Evolutionary conservation across 2,113 vertebrate genomes (phyloP).

Genomic region (Taurulus bubalis): DNA sequence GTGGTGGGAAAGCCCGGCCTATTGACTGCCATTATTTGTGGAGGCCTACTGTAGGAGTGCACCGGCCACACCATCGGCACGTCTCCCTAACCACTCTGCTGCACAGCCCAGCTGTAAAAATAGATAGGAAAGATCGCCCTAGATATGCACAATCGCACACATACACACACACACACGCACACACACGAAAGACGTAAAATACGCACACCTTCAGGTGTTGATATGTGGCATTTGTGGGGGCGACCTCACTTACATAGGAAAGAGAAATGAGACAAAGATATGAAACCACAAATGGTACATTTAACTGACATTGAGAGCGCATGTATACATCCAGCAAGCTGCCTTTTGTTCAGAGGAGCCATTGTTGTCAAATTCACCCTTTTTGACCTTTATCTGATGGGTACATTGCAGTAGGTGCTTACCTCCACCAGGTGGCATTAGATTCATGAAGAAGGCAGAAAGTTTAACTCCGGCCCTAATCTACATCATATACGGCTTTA

Average conservation of each 20-base stretch:
- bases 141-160: constrained; percentile 56
- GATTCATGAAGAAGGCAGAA: constrained; percentile 40
- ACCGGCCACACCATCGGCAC: constrained; percentile 33
- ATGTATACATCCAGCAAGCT: constrained; percentile 35
- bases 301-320: constrained; percentile 65
- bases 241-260: constrained; percentile 44
- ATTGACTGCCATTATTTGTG: constrained; percentile 46
- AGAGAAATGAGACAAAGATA: constrained; percentile 65
- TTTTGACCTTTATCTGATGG: constrained; percentile 43
- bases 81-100: constrained; percentile 76
- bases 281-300: constrained; percentile 72
- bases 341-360: constrained; percentile 25
- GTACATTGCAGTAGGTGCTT: constrained; percentile 59
- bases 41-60: constrained; percentile 56
- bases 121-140: constrained; percentile 77
- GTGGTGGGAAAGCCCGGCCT: constrained; percentile 66
- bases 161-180: constrained; percentile 30
- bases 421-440: constrained; percentile 81
- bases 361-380: constrained; percentile 39
- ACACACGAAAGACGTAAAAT: constrained; percentile 39
- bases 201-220: constrained; percentile 56
- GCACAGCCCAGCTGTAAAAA: constrained; percentile 76
- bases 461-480: background rate
- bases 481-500: background rate
- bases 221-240: constrained; percentile 72